Evolutionary conservation across 2,113 vertebrate species (phyloP).

Genomic region (Astur gentilis): DNA sequence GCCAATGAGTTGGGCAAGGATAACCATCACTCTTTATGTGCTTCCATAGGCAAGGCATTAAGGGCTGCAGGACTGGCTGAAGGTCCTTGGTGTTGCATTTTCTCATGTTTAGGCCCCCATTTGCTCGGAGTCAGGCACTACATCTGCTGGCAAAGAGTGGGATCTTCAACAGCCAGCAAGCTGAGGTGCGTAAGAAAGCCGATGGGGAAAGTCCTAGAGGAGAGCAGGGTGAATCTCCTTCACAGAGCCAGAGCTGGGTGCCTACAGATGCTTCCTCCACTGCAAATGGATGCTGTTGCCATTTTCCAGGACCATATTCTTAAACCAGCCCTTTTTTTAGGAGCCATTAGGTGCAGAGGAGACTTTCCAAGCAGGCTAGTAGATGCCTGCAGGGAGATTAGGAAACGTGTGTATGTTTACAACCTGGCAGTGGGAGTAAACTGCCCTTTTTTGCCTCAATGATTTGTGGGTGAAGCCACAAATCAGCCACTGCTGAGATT

Average conservation of each 20-base stretch:
- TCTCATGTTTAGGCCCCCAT: not conserved
- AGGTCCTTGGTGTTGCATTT: not conserved
- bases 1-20: not conserved
- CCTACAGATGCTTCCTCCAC: not conserved
- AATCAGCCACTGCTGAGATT: not conserved
- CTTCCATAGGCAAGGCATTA: not conserved
- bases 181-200: accelerated
- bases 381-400: not conserved
- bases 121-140: not conserved
- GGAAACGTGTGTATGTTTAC: not conserved
- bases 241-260: not conserved
- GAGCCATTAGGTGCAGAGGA: not conserved
- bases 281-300: not conserved
- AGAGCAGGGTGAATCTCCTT: not conserved
- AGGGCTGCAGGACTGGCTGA: not conserved
- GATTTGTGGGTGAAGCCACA: not conserved
- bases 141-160: not conserved
- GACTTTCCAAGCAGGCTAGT: not conserved
- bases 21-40: not conserved
- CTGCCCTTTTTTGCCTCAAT: not conserved
- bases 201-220: not conserved
- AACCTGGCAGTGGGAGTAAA: not conserved
- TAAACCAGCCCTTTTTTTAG: not conserved
- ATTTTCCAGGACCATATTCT: not conserved
- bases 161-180: not conserved